Evolutionary conservation across 92 coral and sea anemone genomes (phyloP), one percentile per base, ranked within the genome.

Genomic region (Parazoanthus swiftii): DNA sequence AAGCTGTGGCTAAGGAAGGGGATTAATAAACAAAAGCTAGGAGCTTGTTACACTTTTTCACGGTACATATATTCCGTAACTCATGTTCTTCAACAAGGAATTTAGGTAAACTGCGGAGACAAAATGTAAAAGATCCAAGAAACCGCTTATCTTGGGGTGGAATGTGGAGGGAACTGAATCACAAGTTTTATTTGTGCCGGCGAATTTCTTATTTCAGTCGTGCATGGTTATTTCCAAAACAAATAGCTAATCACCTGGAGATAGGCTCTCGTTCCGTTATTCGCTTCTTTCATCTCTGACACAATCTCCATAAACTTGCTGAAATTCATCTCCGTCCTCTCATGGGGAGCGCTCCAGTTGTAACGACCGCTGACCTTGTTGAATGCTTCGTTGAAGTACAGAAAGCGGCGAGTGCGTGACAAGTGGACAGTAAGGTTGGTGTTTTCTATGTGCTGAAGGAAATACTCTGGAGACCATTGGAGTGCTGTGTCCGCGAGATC

Each of bases 261-360:
- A 51, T 90, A 90, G 4, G 88, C 82, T 76, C 54, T 90, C 39
- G 81, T 90, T 43, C 92, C 92, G 51, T 90, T 90, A 59, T 86
- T 77, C 10, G 85, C 88, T 37, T 63, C 25, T 50, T 75, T 43
- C 0, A 90, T 58, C 54, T 87, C 75, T 11, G 85, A 80, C 79
- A 75, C 86, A 76, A 80, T 74, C 42, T 87, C 58, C 77, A 90
- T 85, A 50, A 90, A 90, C 51, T 83, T 71, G 6, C 81, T 15
- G 63, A 90, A 90, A 74, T 67, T 37, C 92, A 87, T 90, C 18
- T 56, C 85, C n/a, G 15, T 58, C 65, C 82, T 82, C 48, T 86
- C 76, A 66, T 90, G 92, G 26, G 92, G 92, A 3, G 92, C 87
- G 35, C 46, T 90, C 92, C 92, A 90, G 75, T 82, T 86, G 77